These are phyloP conservation scores for Orthosia gracilis DNA, from an alignment of 2,888 invertebrate genomes.

Conservation along the genomic window DNA sequence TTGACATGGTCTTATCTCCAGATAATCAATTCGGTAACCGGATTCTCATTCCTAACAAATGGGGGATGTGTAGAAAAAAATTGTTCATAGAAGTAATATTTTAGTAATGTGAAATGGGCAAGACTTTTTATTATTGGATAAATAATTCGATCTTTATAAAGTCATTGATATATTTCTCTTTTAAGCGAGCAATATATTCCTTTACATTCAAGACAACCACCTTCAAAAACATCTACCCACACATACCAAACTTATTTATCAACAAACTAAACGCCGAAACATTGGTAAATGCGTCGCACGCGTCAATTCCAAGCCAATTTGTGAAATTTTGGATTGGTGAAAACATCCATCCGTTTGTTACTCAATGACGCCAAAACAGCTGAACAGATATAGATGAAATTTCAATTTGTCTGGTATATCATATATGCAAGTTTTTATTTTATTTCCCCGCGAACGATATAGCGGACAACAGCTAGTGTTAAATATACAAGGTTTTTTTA, in stretches of 20 bases:
- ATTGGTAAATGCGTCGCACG: slow-evolving; percentile 37
- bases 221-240: not conserved
- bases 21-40: too few species aligned
- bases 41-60: too few species aligned
- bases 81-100: not conserved
- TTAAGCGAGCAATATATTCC: not conserved
- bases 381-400: too few species aligned
- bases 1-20: too few species aligned
- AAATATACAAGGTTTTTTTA: not conserved
- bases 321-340: not conserved
- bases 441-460: too few species aligned
- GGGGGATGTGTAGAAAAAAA: not conserved
- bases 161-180: not conserved
- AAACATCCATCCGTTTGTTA: too few species aligned
- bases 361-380: too few species aligned
- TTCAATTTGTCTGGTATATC: too few species aligned
- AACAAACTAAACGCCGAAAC: slow-evolving; percentile 51
- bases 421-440: too few species aligned
- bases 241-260: slow-evolving; percentile 28
- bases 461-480: too few species aligned
- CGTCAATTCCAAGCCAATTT: slow-evolving; percentile 49
- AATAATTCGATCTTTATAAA: not conserved
- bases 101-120: too few species aligned
- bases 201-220: not conserved
- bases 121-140: not conserved